A percentile compares a stretch with the other conserved stretches of the same genome.
These are phyloP conservation scores for Ostrea denselamellosa DNA, from an alignment of 1,140 invertebrate genomes.

Conservation along the genomic window DNA sequence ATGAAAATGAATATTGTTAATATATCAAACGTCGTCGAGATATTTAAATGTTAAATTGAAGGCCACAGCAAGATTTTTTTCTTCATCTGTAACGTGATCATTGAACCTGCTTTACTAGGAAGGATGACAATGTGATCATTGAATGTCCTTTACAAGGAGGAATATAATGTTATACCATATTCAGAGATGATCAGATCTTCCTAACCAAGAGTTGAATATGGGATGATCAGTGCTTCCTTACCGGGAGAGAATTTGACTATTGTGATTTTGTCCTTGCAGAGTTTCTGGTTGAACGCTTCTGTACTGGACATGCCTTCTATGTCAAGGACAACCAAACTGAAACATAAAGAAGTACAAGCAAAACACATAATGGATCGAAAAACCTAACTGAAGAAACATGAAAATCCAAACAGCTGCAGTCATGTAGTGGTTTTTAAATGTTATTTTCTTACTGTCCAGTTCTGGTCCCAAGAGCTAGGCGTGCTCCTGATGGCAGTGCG, in stretches of 20 bases:
- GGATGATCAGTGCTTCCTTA: not conserved
- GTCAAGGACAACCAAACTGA: conserved; percentile 53
- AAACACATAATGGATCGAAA: not conserved
- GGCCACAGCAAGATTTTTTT: too few relatives aligned
- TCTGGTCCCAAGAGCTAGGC: conserved; percentile 65
- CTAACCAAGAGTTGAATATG: not conserved
- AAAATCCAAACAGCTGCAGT: not conserved
- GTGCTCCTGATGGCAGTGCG: conserved; percentile 49
- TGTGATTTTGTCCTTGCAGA: conserved; percentile 58
- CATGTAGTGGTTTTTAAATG: not conserved
- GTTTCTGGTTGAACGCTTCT: conserved; percentile 57
- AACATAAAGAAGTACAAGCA: not conserved
- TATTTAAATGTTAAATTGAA: too few relatives aligned
- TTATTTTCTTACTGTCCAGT: conserved; percentile 67
- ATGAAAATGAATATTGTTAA: too few relatives aligned
- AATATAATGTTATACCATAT: too few relatives aligned
- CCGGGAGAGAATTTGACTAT: conserved; percentile 59
- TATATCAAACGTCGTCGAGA: too few relatives aligned
- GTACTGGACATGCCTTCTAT: conserved; percentile 51
- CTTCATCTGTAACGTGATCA: too few relatives aligned
- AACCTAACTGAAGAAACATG: too few relatives aligned
- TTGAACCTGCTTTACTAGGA: too few relatives aligned
- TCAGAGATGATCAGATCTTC: too few relatives aligned
- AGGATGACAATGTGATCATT: too few relatives aligned
- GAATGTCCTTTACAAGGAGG: too few relatives aligned